A percentile compares a stretch with the other conserved stretches of the same genome.
Conservation (phyloP, 2,797 vertebrate genomes). For the Eleutherodactylus coqui region DNA sequence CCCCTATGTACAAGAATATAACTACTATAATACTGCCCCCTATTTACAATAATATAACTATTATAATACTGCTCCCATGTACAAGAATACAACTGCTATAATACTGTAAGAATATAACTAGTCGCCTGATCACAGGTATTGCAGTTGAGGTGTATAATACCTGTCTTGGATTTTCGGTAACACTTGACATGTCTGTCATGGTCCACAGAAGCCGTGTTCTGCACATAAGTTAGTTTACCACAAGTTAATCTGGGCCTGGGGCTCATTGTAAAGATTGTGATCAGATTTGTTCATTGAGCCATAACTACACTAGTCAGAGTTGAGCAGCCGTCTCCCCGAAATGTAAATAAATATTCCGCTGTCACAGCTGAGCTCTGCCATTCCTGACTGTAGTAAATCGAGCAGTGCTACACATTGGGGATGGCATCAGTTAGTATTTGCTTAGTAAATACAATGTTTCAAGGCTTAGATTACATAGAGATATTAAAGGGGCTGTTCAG, state of each 20-base stretch:
- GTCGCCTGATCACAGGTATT: background rate
- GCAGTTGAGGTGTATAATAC: background rate
- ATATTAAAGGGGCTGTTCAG: too few relatives aligned
- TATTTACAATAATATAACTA: background rate
- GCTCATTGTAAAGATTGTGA: conserved; percentile 22
- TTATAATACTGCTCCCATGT: background rate
- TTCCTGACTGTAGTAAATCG: too few relatives aligned
- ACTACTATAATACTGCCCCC: too few relatives aligned
- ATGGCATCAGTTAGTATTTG: background rate
- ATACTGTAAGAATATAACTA: too few relatives aligned
- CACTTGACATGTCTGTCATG: conserved; percentile 14
- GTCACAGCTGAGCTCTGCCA: background rate
- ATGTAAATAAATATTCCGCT: conserved; percentile 16
- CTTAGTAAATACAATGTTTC: background rate
- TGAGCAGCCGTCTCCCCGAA: background rate
- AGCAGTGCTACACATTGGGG: background rate
- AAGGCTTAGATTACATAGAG: background rate
- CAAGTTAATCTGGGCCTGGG: conserved; percentile 45
- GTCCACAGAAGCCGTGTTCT: background rate
- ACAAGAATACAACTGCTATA: background rate
- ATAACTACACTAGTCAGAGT: conserved; percentile 1
- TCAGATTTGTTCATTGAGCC: conserved; percentile 35
- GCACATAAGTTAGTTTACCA: conserved; percentile 19
- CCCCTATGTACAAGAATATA: too few relatives aligned
- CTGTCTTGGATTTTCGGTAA: background rate